Conservation (phyloP, 2,888 invertebrate species). For the Venustoraphidia nigricollis region DNA sequence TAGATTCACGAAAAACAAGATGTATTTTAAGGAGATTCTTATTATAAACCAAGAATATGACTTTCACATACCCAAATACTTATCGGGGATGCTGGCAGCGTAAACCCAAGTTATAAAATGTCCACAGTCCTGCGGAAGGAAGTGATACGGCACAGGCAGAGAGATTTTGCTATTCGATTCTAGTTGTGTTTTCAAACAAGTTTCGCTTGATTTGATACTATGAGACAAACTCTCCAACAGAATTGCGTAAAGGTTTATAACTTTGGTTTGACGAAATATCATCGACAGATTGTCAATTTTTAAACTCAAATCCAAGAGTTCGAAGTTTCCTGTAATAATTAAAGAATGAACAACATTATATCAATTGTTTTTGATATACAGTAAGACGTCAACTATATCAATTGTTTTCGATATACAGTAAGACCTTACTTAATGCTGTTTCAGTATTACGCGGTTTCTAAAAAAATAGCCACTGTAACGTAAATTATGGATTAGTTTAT, state of each 20-base stretch:
- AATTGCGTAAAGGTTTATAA: constrained; percentile 52
- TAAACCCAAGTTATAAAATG: constrained; percentile 65
- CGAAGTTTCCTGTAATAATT: constrained; percentile 21
- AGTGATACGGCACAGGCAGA: constrained; percentile 57
- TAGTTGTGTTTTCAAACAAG: constrained; percentile 41
- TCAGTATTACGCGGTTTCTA: too few relatives aligned
- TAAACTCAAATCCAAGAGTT: constrained; percentile 41
- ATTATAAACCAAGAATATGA: too few relatives aligned
- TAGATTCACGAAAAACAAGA: too few relatives aligned
- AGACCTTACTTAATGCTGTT: too few relatives aligned
- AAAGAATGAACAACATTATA: neutral
- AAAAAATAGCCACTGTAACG: too few relatives aligned
- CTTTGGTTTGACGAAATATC: constrained; percentile 45
- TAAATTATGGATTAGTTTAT: too few relatives aligned
- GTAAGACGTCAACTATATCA: too few relatives aligned
- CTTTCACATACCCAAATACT: constrained; percentile 42
- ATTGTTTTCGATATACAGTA: too few relatives aligned
- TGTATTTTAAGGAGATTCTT: too few relatives aligned
- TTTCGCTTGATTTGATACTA: constrained; percentile 48
- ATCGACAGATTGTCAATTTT: constrained; percentile 57
- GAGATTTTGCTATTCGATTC: constrained; percentile 16
- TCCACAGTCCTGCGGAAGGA: constrained; percentile 51
- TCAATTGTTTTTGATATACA: too few relatives aligned
- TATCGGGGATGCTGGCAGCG: constrained; percentile 47
- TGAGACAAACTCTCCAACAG: constrained; percentile 60